Evolutionary conservation across 2,888 invertebrate genomes (phyloP), one percentile per base, ranked within the genome.

Genomic region (Thecophora atra): DNA sequence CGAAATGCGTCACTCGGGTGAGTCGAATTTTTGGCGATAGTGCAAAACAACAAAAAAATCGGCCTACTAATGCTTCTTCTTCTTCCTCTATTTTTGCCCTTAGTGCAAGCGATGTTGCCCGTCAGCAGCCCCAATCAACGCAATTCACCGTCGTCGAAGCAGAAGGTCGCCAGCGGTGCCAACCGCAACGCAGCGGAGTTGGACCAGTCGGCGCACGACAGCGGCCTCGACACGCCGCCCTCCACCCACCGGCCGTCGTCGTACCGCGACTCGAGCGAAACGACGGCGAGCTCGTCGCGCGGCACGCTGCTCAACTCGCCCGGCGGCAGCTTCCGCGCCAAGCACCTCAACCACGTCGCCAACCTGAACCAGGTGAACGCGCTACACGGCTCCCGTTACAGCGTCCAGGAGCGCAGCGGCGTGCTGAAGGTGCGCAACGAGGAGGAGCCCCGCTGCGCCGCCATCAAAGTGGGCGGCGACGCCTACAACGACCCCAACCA

Each of bases 141-240:
- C 56, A 66, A 19, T 37, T n/a, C 19, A 44, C 44, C 62, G 28
- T 54, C 54, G 13, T 54, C 54, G 54, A 54, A 54, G 42, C 15
- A 42, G 21, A 21, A 21, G 42, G 44, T 28, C 37, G 15, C 6
- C 47, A 24, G 19, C 4, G 13, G n/a, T n/a, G n/a, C n/a, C n/a
- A n/a, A n/a, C n/a, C n/a, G n/a, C 63, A 70, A 64, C 28, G 80
- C 79, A 60, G 89, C 89, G 72, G 90, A 90, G 80, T 88, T 90
- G 77, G 90, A 90, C 79, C 89, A 89, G 71, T 87, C 86, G 84
- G 88, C 86, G 64, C 88, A 86, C 79, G 87, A 87, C 76, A 86
- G 83, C 76, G 87, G 87, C 63, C 78, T 88, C 76, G 87, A 87
- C 72, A 87, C 87, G 52, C 86, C 88, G n/a, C 87, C 87, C 8